phyloP scores from a whole-genome alignment of 1,140 invertebrate genomes.

The Stenopsyche tienmushanensis region DNA sequence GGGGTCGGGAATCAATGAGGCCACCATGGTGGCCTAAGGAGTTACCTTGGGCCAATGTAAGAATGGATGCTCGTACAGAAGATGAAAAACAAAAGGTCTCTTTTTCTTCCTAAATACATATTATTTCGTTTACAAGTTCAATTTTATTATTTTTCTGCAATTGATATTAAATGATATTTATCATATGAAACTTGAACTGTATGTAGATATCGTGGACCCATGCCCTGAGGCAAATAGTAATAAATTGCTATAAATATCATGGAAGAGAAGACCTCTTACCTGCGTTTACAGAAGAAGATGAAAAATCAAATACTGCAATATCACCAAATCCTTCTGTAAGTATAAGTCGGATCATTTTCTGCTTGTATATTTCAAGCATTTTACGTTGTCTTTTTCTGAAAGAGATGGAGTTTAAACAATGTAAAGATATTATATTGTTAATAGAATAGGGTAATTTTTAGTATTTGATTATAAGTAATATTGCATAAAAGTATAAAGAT shows the following conservation, averaged over 20 bases:
- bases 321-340: conserved; percentile 48
- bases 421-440: not conserved
- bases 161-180: too few species aligned
- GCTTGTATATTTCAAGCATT: too few species aligned
- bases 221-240: conserved; percentile 94
- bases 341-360: conserved; percentile 1
- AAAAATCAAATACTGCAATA: conserved; percentile 63
- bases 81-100: conserved; percentile 94
- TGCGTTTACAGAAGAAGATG: conserved; percentile 90
- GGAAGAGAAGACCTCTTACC: conserved; percentile 93
- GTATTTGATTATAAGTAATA: too few species aligned
- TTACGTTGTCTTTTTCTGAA: too few species aligned
- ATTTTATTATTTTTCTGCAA: too few species aligned
- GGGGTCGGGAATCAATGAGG: conserved; percentile 92
- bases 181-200: too few species aligned
- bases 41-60: conserved; percentile 95
- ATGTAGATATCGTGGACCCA: conserved; percentile 96
- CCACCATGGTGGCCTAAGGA: conserved; percentile 98
- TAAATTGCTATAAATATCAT: conserved; percentile 98
- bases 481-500: too few species aligned
- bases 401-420: too few species aligned
- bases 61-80: conserved; percentile 94
- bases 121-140: too few species aligned
- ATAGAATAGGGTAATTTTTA: not conserved
- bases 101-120: too few species aligned